Conservation (phyloP, 2,797 vertebrate genomes). For the Odontamblyopus rebecca region DNA sequence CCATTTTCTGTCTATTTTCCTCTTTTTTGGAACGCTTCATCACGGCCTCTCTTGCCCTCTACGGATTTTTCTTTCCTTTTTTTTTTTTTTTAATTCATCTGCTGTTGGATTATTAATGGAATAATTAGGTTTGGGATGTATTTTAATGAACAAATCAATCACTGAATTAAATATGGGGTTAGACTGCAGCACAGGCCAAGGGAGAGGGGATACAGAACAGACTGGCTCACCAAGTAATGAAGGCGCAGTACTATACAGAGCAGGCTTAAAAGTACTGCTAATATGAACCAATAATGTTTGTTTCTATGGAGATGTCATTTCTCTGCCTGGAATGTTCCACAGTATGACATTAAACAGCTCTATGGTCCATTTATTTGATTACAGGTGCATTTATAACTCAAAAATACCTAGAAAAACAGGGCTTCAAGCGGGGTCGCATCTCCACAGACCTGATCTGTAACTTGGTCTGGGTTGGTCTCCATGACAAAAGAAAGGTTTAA, state of each 20-base stretch:
- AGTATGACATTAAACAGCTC: too few species aligned
- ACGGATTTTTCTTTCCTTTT: slow-evolving; percentile 17
- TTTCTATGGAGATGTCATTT: too few species aligned
- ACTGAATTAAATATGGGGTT: slow-evolving; percentile 68
- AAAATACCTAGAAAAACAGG: too few species aligned
- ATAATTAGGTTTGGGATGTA: slow-evolving; percentile 74
- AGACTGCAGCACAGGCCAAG: slow-evolving; percentile 37
- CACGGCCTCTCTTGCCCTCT: slow-evolving; percentile 7
- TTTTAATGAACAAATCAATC: slow-evolving; percentile 76
- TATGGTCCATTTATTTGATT: too few species aligned
- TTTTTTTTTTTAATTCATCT: slow-evolving; percentile 35
- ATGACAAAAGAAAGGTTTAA: too few species aligned
- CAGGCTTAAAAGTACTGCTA: not conserved
- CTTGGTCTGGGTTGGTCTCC: too few species aligned
- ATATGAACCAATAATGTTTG: not conserved
- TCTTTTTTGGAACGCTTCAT: slow-evolving; percentile 38
- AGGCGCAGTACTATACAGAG: slow-evolving; percentile 39
- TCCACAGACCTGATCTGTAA: too few species aligned
- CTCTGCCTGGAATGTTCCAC: too few species aligned
- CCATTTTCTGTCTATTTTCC: slow-evolving; percentile 14
- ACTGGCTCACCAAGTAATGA: slow-evolving; percentile 27
- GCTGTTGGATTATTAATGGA: slow-evolving; percentile 72
- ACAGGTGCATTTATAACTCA: too few species aligned
- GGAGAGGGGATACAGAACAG: slow-evolving; percentile 54
- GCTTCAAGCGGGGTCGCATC: too few species aligned